Evolutionary conservation across 2,113 vertebrate genomes (phyloP).

Genomic region (Zosterops lateralis): DNA sequence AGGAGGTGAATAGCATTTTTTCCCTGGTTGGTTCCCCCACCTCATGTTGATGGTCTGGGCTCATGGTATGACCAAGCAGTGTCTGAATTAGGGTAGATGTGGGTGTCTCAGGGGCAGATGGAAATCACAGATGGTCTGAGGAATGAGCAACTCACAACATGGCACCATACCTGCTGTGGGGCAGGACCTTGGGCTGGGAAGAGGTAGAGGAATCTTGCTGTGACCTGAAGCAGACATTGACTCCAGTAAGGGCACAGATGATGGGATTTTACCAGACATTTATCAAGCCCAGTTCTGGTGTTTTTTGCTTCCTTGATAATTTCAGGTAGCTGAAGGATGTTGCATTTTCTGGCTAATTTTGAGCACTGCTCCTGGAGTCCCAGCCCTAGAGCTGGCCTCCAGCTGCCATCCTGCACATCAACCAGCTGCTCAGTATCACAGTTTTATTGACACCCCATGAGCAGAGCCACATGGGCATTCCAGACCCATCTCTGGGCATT

Average conservation of each 20-base stretch:
- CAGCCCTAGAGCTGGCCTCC: neutral
- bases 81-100: neutral
- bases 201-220: neutral
- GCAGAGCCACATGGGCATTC: rapidly evolving
- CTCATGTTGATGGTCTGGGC: neutral
- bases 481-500: neutral
- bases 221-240: neutral
- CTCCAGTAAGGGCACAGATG: neutral
- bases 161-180: rapidly evolving
- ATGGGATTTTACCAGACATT: neutral
- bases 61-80: neutral
- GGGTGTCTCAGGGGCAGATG: neutral
- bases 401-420: neutral
- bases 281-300: neutral
- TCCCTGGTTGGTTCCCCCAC: neutral
- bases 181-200: neutral
- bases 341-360: neutral
- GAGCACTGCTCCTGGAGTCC: neutral
- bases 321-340: neutral
- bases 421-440: neutral
- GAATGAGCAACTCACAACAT: rapidly evolving
- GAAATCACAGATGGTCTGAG: neutral
- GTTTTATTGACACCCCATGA: neutral
- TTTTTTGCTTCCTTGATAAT: neutral
- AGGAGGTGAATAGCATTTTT: neutral